Evolutionary conservation across 2,888 invertebrate species (phyloP), one percentile per base, ranked within the genome.

Genomic region (Trichopoda pennipes): DNA sequence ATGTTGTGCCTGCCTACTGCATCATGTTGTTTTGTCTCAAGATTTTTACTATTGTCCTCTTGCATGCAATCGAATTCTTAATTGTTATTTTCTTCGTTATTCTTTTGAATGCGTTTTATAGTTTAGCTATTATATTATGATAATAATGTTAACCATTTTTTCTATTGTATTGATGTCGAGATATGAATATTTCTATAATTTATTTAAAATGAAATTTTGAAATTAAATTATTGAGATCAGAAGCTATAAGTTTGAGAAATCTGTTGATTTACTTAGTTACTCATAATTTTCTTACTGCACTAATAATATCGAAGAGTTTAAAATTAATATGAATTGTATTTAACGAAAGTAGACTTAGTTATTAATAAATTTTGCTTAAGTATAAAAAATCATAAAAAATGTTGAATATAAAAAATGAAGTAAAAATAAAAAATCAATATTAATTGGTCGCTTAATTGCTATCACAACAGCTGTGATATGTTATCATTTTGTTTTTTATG

Each of bases 21-120:
- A 80, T 64, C 61, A 75, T 74, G 74, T 74, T 69, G 61, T 58
- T 21, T 19, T 60, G 42, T 47, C 69, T 63, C 63, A 55, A 69
- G 47, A 61, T 73, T 35, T 64, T n/a, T 47, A 28, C 32, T 47
- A 55, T 55, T 35, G 17, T 32, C 14, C 19, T 21, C 55, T 44
- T 14, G 38, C 28, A 61, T 32, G 7, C 35, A 32, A 16, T 12
- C 2, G 47, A 51, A 32, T 19, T 28, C n/a, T 53, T 63, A 69
- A 55, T 69, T 61, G 60, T 21, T 9, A 28, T 51, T 58, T 55
- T 23, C 12, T 23, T 38, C 47, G 17, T 44, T 21, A 35, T 38
- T 49, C n/a, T 21, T 6, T 8, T 58, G 51, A 53, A 12, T 38
- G n/a, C 38, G n/a, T 14, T 17, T 23, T 51, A 3, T 23, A 42